A percentile compares a stretch with the other conserved stretches of the same genome.
Conservation (phyloP, 2,888 invertebrate species). For the Drosophila mayaguana region DNA sequence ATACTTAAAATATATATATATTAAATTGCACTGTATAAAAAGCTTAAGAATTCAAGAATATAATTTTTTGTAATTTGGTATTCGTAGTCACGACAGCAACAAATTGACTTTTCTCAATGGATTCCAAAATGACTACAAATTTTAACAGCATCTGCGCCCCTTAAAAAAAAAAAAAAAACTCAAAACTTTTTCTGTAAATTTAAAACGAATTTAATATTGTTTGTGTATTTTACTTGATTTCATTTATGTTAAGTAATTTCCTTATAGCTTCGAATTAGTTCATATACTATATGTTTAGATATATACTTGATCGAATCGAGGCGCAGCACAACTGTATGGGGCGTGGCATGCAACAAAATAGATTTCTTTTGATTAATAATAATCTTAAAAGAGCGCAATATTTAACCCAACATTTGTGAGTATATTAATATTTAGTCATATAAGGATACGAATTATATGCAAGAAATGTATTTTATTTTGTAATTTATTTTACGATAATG, state of each 20-base stretch:
- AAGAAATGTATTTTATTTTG: conserved; percentile 76
- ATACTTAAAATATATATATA: conserved; percentile 21
- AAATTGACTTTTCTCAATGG: conserved; percentile 49
- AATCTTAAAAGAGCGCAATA: conserved; percentile 67
- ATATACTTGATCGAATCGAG: conserved; percentile 19
- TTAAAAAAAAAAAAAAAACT: not conserved
- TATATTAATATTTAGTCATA: conserved; percentile 69
- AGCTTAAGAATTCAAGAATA: conserved; percentile 50
- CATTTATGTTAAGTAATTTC: conserved; percentile 61
- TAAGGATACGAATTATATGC: conserved; percentile 71
- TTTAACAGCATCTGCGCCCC: conserved; percentile 5
- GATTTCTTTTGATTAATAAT: conserved; percentile 41
- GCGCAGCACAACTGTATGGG: conserved; percentile 38
- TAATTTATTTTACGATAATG: conserved; percentile 79
- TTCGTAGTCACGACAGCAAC: conserved; percentile 25
- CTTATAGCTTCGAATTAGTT: conserved; percentile 46
- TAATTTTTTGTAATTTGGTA: conserved; percentile 42
- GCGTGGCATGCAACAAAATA: conserved; percentile 25
- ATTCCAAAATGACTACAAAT: conserved; percentile 40
- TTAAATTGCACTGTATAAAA: conserved; percentile 50
- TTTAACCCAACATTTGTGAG: conserved; percentile 75
- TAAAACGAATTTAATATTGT: conserved; percentile 64
- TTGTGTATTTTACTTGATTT: conserved; percentile 26
- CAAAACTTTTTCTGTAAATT: conserved; percentile 47
- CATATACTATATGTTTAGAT: not conserved